Base-by-base conservation (phyloP, 2,797 vertebrate genomes). In the Argya squamiceps region DNA sequence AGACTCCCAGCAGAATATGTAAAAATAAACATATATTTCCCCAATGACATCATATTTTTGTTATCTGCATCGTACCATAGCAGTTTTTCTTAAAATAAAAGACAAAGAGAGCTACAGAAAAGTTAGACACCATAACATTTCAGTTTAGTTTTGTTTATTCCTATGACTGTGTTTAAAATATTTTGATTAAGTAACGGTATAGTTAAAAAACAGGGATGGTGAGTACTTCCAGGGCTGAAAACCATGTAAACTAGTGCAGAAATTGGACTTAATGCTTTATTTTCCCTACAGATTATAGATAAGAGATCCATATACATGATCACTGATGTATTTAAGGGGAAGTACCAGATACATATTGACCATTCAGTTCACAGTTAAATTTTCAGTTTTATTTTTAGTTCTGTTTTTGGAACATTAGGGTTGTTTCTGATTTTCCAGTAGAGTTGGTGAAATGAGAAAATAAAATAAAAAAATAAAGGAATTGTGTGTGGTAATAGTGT, bases 1-100 rank as follows among this genome's bases (percentile, higher is more conserved):
- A 98, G 83, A 96, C 96, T 98, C 98, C 98, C 97, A 94, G 49
- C 49, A 98, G 98, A 97, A 97, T 96, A 97, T 97, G 98, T 97
- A 98, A 98, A 99, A 99, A 98, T 98, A 99, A 99, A 97, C 98
- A 98, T 96, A 86, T 75, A 76, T 93, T 94, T 95, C 96, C 91
- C 97, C 92, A 97, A 98, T 96, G 97, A 98, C 97, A 97, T 98
- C 93, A 94, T 90, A 96, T 92, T 97, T 96, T 84, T 96, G 83
- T 97, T 97, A 98, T 98, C 98, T 98, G 97, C 97, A 95, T 97
- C 97, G 96, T 96, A 95, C 95, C 93, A 96, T 67, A 73, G 58
- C 47, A 36, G 1, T 53, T 90, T 95, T 88, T 89, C 90, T 78
- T 39, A 6, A 82, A 94, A 75, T 82, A 67, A 95, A 88, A 93